Percentiles rank a stretch among this genome's conserved stretches.
Conservation (phyloP, 2,888 invertebrate genomes). For the Temnothorax unifasciatus region DNA sequence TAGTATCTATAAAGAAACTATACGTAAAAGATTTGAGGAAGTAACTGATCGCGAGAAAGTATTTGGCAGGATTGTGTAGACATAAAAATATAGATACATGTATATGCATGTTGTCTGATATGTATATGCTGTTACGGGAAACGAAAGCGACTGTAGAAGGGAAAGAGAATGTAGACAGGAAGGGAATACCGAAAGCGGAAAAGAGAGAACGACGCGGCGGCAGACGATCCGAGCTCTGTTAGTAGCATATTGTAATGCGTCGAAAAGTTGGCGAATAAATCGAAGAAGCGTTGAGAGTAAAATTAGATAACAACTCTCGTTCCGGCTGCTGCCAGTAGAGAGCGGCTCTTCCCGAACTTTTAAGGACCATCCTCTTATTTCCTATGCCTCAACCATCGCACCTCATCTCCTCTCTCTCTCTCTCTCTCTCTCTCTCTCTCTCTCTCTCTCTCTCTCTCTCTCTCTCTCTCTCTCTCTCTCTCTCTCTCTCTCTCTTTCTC, state of each 20-base stretch:
- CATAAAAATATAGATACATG: slow-evolving; percentile 22
- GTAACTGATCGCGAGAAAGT: slow-evolving; percentile 41
- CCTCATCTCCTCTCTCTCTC: slow-evolving; percentile 54
- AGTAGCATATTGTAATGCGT: slow-evolving; percentile 86
- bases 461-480: no score
- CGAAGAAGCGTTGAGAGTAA: slow-evolving; percentile 87
- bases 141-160: slow-evolving; percentile 16
- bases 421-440: no score
- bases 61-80: slow-evolving; percentile 59
- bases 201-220: slow-evolving; percentile 59
- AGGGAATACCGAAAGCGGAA: slow-evolving; percentile 58
- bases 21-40: neutral
- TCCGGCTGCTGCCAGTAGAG: slow-evolving; percentile 78
- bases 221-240: slow-evolving; percentile 80
- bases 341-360: slow-evolving; percentile 81
- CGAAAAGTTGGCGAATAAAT: slow-evolving; percentile 86
- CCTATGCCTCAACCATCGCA: slow-evolving; percentile 69
- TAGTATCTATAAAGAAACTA: neutral
- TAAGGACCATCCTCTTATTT: slow-evolving; percentile 84
- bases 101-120: neutral
- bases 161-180: slow-evolving; percentile 55
- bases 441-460: no score
- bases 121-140: slow-evolving; percentile 11
- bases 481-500: no score
- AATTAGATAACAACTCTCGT: slow-evolving; percentile 86